Conservation (phyloP, 92 coral and sea anemone genomes). For the Parazoanthus atlanticus region DNA sequence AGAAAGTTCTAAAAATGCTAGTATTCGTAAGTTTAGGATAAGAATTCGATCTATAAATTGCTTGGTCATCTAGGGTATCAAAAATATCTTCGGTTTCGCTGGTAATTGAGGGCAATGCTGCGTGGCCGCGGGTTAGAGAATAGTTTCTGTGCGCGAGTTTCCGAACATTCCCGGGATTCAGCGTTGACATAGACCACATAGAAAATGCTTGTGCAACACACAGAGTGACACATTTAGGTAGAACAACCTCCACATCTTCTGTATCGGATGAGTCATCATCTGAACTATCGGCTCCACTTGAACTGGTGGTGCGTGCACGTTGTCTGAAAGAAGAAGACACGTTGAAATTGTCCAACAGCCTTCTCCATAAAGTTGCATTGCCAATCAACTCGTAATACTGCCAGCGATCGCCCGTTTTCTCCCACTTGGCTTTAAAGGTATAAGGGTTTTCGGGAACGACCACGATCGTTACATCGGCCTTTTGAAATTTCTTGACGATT, state of each 20-base stretch:
- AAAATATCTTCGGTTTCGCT: constrained; percentile 76
- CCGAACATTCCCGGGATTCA: constrained; percentile 92
- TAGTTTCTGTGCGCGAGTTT: constrained; percentile 60
- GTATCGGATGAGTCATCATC: constrained; percentile 70
- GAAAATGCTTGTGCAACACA: constrained; percentile 88
- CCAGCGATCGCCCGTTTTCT: constrained; percentile 55
- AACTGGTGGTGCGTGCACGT: constrained; percentile 6
- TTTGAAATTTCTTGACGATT: constrained; percentile 66
- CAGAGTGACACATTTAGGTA: constrained; percentile 78
- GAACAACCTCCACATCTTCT: constrained; percentile 69
- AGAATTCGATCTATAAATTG: constrained; percentile 78
- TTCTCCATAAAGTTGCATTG: constrained; percentile 72
- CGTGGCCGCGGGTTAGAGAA: constrained; percentile 32
- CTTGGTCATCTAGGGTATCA: constrained; percentile 53
- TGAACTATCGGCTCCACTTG: constrained; percentile 31
- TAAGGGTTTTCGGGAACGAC: constrained; percentile 75
- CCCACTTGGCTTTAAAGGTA: constrained; percentile 90
- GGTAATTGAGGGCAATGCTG: constrained; percentile 56
- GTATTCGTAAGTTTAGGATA: constrained; percentile 78
- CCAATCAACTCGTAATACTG: constrained; percentile 85
- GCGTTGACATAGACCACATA: constrained; percentile 87
- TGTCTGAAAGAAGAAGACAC: constrained; percentile 26
- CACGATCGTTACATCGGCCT: constrained; percentile 72
- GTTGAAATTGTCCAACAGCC: constrained; percentile 69
- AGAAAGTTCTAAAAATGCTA: constrained; percentile 78